A percentile compares a stretch with the other conserved stretches of the same genome.
Evolutionary conservation across 2,888 invertebrate genomes (phyloP).

Genomic region (Rotaria macrura): DNA sequence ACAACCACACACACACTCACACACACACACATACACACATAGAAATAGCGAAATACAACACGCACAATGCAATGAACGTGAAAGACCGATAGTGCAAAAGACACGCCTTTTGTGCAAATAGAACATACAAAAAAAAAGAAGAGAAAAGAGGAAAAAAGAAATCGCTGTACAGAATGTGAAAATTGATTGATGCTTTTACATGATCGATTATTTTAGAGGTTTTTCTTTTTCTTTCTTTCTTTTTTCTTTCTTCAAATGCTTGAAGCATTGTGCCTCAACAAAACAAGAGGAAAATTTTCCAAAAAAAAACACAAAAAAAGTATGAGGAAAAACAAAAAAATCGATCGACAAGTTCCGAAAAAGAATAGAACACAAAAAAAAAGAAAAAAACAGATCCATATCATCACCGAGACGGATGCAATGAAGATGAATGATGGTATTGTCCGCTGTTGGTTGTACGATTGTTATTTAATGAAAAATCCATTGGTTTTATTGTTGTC

Average conservation of each 20-base stretch:
- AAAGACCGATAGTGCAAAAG: neutral
- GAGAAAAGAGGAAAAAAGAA: neutral
- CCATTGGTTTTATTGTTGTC: neutral
- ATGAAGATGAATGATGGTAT: slow-evolving; percentile 3
- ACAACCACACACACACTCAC: too few relatives aligned
- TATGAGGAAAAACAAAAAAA: neutral
- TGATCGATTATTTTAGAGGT: neutral
- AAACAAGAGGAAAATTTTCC: neutral
- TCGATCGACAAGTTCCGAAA: neutral
- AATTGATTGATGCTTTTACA: slow-evolving; percentile 5
- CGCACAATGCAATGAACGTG: slow-evolving; percentile 7
- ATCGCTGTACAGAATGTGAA: slow-evolving; percentile 2
- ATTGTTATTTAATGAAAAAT: neutral
- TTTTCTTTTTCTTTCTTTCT: neutral
- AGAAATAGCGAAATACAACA: slow-evolving; percentile 11
- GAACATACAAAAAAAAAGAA: neutral
- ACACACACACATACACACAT: neutral
- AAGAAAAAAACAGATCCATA: neutral
- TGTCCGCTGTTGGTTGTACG: neutral
- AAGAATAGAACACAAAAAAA: neutral
- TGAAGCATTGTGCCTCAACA: neutral
- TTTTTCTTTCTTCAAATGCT: neutral
- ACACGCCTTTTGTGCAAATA: slow-evolving; percentile 15
- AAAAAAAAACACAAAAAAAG: neutral
- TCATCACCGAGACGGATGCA: slow-evolving; percentile 6